Evolutionary conservation across 2,888 invertebrate species (phyloP), one percentile per base, ranked within the genome.

Genomic region (Apamea crenata): DNA sequence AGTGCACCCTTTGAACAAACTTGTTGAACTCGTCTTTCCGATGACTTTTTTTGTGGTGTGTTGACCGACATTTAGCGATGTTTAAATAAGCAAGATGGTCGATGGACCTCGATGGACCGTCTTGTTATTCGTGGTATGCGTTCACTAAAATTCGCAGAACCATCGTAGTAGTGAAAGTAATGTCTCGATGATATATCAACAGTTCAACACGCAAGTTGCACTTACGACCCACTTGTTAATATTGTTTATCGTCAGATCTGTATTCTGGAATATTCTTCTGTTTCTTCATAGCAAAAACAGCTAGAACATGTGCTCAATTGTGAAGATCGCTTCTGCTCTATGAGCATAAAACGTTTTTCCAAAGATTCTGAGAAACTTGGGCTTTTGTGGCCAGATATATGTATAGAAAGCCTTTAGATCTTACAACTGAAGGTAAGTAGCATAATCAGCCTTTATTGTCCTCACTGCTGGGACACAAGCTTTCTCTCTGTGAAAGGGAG

Each of bases 121-220:
- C 77, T 86, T 80, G 74, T 85, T 86, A 87, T 87, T 87, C 85
- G 85, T 85, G 83, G 84, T 75, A 77, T 74, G 90, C 87, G 89
- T 92, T 90, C 89, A 90, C 86, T 89, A 91, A 82, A 93, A 92
- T 93, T 93, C 93, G 88, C 91, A 84, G 91, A 92, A 92, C 86
- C 83, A 86, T 85, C 88, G 90, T 89, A 91, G 88, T 85, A 93
- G 95, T 93, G 95, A 95, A 95, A 95, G 95, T 93, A 74, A 88
- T 90, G 89, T 90, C 89, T 91, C 14, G 40, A 73, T 63, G 63
- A 70, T 70, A 82, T 65, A 80, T 86, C 85, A 89, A 73, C 73
- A 66, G 69, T 53, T 70, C 29, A 85, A 89, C 87, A 84, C 78
- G 81, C 85, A 66, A 80, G 32, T 47, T 84, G 83, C 81, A 78